phyloP scores from a whole-genome alignment of 1,140 invertebrate species.

The Cydia amplana region DNA sequence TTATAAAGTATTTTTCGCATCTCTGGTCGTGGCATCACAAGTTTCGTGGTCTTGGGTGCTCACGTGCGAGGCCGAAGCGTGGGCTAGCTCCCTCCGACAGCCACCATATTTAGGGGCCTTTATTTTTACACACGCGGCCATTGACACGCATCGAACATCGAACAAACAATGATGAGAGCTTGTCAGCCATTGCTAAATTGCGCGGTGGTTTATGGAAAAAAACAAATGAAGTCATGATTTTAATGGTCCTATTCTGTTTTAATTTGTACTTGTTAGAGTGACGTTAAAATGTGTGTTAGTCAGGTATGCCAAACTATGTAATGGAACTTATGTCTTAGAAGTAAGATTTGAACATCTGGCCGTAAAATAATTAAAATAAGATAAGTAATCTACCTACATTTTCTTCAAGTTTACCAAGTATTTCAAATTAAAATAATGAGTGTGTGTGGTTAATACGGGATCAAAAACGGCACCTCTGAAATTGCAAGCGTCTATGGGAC shows the following conservation, averaged over 20 bases:
- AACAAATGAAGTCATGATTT: conserved; percentile 7
- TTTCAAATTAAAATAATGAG: too few species aligned
- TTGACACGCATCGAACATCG: conserved; percentile 37
- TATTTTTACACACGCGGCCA: conserved; percentile 50
- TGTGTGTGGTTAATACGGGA: too few species aligned
- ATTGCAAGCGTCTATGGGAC: too few species aligned
- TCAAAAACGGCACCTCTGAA: too few species aligned
- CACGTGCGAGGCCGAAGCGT: conserved; percentile 13
- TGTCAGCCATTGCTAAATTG: conserved; percentile 13
- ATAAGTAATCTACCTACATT: too few species aligned
- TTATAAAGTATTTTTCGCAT: too few species aligned
- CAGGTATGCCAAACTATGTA: too few species aligned
- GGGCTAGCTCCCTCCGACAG: conserved; percentile 30
- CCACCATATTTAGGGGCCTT: conserved; percentile 43
- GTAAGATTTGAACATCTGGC: too few species aligned
- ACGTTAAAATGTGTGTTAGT: not conserved
- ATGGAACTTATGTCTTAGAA: too few species aligned
- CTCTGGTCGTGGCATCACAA: not conserved
- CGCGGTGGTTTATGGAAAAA: not conserved
- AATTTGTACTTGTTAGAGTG: not conserved
- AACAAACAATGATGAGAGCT: conserved; percentile 7
- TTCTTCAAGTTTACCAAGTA: too few species aligned
- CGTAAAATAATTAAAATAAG: too few species aligned
- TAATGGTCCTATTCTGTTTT: not conserved
- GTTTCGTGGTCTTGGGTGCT: not conserved